These are phyloP conservation scores for Hofmannophila pseudospretella DNA, from an alignment of 2,888 invertebrate species.

Conservation along the genomic window DNA sequence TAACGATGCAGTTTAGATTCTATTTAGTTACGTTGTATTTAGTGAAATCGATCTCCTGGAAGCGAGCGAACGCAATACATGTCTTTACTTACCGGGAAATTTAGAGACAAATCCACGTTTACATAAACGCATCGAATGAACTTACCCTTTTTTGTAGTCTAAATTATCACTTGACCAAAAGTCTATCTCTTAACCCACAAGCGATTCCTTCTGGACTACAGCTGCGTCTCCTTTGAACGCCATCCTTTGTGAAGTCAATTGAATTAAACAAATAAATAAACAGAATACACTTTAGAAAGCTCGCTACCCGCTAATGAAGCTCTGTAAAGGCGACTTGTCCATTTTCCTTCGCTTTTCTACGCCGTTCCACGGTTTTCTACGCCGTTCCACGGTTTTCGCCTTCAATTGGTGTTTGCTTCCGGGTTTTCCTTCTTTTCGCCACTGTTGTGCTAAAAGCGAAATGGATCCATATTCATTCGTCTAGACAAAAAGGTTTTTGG, in stretches of 20 bases:
- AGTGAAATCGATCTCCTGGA: too few species aligned
- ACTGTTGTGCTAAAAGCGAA: not conserved
- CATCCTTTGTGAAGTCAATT: constrained; percentile 39
- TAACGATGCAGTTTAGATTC: too few species aligned
- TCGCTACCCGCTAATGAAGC: constrained; percentile 31
- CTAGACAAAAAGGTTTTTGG: not conserved
- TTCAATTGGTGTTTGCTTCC: constrained; percentile 4
- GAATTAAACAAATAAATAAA: constrained; percentile 46
- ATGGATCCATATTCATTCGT: not conserved
- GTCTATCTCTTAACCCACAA: constrained; percentile 15
- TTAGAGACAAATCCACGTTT: too few species aligned
- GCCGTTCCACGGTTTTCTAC: constrained; percentile 4
- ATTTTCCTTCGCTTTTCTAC: constrained; percentile 9
- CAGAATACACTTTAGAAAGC: constrained; percentile 24
- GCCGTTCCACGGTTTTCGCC: not conserved
- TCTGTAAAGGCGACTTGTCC: constrained; percentile 8
- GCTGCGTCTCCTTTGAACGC: constrained; percentile 38
- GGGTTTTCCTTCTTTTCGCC: not conserved
- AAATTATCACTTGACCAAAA: too few species aligned
- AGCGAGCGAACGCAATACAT: too few species aligned
- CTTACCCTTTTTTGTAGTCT: too few species aligned
- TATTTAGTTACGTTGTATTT: too few species aligned
- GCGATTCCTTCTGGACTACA: constrained; percentile 29
- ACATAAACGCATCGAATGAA: too few species aligned
- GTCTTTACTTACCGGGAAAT: too few species aligned